Conservation (phyloP, 2,797 vertebrate species). For the Hylomyscus alleni region DNA sequence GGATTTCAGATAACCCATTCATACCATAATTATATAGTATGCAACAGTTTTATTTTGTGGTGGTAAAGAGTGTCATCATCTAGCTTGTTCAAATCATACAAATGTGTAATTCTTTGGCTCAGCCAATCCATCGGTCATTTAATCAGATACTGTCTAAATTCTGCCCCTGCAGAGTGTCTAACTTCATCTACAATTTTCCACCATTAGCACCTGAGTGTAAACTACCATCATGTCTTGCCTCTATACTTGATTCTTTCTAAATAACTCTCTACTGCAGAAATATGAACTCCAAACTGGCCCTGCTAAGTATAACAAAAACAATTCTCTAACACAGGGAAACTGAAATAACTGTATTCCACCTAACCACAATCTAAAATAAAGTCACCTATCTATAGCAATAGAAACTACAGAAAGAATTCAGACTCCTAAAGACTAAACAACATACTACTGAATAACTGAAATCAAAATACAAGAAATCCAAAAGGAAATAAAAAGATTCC, state of each 20-base stretch:
- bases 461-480: background rate
- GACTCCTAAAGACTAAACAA: background rate
- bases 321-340: background rate
- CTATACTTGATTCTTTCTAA: conserved; percentile 32
- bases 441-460: background rate
- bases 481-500: background rate
- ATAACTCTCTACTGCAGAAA: background rate
- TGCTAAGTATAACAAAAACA: background rate
- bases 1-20: background rate
- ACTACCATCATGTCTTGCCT: background rate
- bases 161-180: background rate
- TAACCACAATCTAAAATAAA: background rate
- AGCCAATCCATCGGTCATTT: background rate
- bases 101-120: background rate
- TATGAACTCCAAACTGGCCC: background rate
- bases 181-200: background rate
- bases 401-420: background rate
- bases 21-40: background rate
- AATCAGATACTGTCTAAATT: background rate
- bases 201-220: background rate
- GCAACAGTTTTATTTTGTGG: background rate
- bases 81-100: background rate
- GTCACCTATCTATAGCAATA: background rate
- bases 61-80: background rate
- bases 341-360: no score